phyloP scores from a whole-genome alignment of 1,140 invertebrate genomes.

The Melitaea cinxia region DNA sequence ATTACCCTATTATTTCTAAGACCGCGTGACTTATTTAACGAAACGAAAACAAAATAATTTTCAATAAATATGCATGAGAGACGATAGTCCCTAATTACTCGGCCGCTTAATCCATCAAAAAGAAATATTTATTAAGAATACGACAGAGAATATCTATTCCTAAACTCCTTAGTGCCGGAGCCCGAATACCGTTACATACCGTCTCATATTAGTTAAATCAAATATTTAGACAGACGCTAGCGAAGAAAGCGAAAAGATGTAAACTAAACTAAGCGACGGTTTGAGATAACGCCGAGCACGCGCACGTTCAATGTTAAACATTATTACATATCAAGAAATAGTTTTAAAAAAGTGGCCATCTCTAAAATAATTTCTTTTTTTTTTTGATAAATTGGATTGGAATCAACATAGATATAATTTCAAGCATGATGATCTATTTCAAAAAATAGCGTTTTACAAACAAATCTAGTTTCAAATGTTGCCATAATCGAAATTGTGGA shows the following conservation, averaged over 20 bases:
- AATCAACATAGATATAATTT: no score
- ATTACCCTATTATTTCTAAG: background rate
- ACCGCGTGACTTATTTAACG: background rate
- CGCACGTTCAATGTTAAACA: background rate
- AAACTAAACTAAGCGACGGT: constrained; percentile 19
- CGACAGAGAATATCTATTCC: constrained; percentile 15
- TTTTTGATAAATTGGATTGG: no score
- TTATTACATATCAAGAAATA: background rate
- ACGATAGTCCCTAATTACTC: background rate
- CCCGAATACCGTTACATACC: constrained; percentile 37
- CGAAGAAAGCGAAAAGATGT: constrained; percentile 35
- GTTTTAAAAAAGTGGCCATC: no score
- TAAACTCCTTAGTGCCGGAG: constrained; percentile 10
- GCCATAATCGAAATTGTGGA: no score
- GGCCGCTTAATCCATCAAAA: background rate
- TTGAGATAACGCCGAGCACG: constrained; percentile 23
- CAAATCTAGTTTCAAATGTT: no score
- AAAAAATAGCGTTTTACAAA: no score
- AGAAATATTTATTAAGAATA: constrained; percentile 34
- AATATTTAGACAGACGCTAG: constrained; percentile 59
- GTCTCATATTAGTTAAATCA: constrained; percentile 52
- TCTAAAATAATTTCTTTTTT: no score
- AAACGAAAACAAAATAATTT: background rate
- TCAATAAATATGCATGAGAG: background rate
- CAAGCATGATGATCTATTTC: no score